phyloP scores from a whole-genome alignment of 2,797 vertebrate species.

The Amazona finschi region DNA sequence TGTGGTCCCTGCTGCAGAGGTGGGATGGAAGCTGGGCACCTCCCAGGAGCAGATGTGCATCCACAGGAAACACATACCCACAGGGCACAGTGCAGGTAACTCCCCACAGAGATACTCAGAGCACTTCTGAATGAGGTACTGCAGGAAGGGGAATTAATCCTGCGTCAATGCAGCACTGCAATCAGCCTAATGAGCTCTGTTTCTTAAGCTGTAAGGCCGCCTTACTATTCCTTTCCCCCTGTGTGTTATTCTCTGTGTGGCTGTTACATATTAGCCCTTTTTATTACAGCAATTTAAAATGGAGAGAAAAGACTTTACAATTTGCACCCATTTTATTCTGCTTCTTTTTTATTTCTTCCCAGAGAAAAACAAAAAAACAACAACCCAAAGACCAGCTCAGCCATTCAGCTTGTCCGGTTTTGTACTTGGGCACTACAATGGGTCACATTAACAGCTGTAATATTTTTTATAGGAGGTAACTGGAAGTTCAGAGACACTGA shows the following conservation, averaged over 20 bases:
- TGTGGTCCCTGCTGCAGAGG: neutral
- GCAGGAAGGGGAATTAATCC: neutral
- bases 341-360: neutral
- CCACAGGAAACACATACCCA: fast-evolving
- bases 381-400: neutral
- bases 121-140: neutral
- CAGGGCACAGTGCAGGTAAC: neutral
- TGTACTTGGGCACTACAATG: neutral
- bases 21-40: neutral
- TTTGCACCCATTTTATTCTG: neutral
- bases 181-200: neutral
- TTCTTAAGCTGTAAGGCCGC: neutral
- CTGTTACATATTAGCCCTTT: neutral
- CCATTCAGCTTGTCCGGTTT: neutral
- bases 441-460: neutral
- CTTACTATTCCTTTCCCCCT: neutral
- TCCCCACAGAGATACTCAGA: neutral
- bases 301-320: neutral
- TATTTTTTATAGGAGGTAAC: conserved; percentile 30
- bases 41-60: neutral
- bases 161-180: neutral
- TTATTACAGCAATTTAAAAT: neutral
- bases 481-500: conserved; percentile 33
- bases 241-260: neutral
- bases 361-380: neutral